Base-by-base conservation (phyloP, 2,888 invertebrate species). In the Nymphalis c-album region DNA sequence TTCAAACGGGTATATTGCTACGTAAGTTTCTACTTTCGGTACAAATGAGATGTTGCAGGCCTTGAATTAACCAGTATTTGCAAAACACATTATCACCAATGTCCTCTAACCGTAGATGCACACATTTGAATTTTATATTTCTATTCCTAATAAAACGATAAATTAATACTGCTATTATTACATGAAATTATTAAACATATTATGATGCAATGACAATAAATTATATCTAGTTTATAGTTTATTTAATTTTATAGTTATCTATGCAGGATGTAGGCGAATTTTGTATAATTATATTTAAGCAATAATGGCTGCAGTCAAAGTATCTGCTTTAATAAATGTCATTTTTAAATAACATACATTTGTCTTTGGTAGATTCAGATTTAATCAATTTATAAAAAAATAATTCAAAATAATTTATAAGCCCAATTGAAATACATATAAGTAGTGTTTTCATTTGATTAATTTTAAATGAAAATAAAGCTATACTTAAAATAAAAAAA, bases 21-120 rank as follows among this genome's bases (percentile, higher is more conserved):
- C 86, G 85, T 88, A 85, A 82, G 76, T 82, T 82, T 85, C 86
- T 78, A 84, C 90, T 87, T 88, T 88, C 84, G 82, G 84, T 82
- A 77, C 75, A 81, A 82, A 80, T 82, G 79, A 85, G 85, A 86
- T 87, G 88, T 87, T 82, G 85, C 82, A 86, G 85, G 78, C 90
- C 90, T 89, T 90, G 90, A 85, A 83, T 77, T 76, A 75, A 79
- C 78, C 80, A 83, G 78, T 77, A 78, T 86, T 84, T 81, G 83
- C 83, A 81, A 84, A 83, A 84, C 80, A 80, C 63, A 78, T 74
- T 78, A 77, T 78, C 77, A 75, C 70, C 62, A 73, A 78, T 76
- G 79, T 81, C 78, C 80, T 77, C 69, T 70, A 73, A 78, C 76
- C 74, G 71, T 71, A 69, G 70, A 75, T 75, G 72, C 75, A 79